Base-by-base conservation (phyloP, 2,797 vertebrate genomes). In the Anabas testudineus region DNA sequence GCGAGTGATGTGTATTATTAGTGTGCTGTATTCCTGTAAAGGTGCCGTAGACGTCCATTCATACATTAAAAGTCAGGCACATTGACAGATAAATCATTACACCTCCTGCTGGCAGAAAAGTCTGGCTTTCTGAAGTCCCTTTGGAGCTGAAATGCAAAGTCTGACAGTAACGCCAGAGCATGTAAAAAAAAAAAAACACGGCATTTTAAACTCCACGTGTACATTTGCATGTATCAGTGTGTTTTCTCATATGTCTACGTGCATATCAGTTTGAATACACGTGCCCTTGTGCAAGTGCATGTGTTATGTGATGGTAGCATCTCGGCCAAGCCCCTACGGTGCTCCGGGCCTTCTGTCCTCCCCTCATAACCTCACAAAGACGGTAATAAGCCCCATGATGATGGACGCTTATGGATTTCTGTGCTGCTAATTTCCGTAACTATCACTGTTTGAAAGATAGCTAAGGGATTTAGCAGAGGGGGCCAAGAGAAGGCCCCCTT, bases 361-460 rank as follows among this genome's bases (percentile, higher is more conserved):
- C 90, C 90, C 94, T 94, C 92, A 92, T 95, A 92, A 91, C 94
- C 80, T 88, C 63, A 83, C 91, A 90, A 94, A 95, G 96, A 95
- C 94, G 95, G 93, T 98, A 99, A 99, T 99, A 97, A 99, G 95
- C 85, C 92, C 90, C 90, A 89, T 10, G 97, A 95, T 95, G 97
- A 99, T 89, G 95, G 98, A 99, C 91, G 93, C 92, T 96, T 91
- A 91, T 92, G 95, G 95, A 95, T 99, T 98, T 98, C 96, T 97
- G 95, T 91, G 89, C 95, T 48, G 90, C 96, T 98, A 96, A 97
- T 98, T 98, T 99, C 97, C 96, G 94, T 97, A 97, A 97, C 97
- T 96, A 97, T 97, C 95, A 94, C 95, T 94, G 96, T 95, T 93
- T 98, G 97, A 98, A 96, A 98, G 97, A 98, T 92, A 95, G 96